Evolutionary conservation across 2,113 vertebrate genomes (phyloP).

Genomic region (Gila orcuttii): DNA sequence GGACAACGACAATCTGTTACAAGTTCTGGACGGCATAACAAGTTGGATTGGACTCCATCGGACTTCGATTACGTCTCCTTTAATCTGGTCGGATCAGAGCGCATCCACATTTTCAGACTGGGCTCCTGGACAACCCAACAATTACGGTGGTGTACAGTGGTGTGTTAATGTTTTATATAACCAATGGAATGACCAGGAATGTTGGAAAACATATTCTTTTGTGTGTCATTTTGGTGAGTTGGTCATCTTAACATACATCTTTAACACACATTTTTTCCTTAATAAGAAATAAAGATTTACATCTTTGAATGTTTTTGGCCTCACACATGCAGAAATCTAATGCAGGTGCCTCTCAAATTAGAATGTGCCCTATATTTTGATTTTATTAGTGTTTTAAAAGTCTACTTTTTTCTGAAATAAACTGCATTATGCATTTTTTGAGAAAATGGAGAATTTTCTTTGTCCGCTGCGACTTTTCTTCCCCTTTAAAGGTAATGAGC

Average conservation of each 20-base stretch:
- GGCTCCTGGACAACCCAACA: not conserved
- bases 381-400: too few species aligned
- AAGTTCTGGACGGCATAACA: fast-evolving
- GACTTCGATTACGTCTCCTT: not conserved
- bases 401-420: too few species aligned
- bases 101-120: not conserved
- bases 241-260: not conserved
- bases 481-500: too few species aligned
- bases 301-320: too few species aligned
- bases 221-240: not conserved
- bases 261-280: too few species aligned
- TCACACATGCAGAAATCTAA: too few species aligned
- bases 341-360: too few species aligned
- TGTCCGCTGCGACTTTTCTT: too few species aligned
- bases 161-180: not conserved
- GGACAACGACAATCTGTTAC: not conserved
- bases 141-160: fast-evolving
- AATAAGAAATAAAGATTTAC: too few species aligned
- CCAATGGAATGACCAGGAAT: not conserved
- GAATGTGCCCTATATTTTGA: too few species aligned
- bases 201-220: fast-evolving
- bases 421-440: too few species aligned
- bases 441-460: too few species aligned
- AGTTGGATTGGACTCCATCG: not conserved
- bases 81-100: not conserved